Conservation (phyloP, 2,113 vertebrate genomes). For the Misgurnus mizolepis region DNA sequence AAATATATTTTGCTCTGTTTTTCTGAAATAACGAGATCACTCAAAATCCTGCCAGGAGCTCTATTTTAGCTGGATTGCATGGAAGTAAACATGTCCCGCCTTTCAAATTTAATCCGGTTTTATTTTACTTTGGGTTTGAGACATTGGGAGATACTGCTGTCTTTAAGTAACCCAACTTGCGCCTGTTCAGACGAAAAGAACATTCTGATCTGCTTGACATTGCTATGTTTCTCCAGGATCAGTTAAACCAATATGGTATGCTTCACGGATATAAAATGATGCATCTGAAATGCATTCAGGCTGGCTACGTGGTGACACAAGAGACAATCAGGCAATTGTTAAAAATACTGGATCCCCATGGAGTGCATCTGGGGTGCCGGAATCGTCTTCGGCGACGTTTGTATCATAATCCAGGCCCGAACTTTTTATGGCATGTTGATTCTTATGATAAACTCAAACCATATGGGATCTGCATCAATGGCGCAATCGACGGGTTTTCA, state of each 20-base stretch:
- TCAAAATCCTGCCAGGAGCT: too few relatives aligned
- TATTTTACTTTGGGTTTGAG: conserved; percentile 19
- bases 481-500: conserved; percentile 42
- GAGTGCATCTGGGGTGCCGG: conserved; percentile 5
- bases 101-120: conserved; percentile 8
- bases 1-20: too few relatives aligned
- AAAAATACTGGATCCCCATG: conserved; percentile 32
- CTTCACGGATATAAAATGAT: conserved; percentile 43
- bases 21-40: too few relatives aligned
- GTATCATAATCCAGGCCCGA: conserved; percentile 35
- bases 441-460: conserved; percentile 42
- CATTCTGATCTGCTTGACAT: conserved; percentile 31
- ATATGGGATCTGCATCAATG: conserved; percentile 38
- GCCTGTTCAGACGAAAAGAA: conserved; percentile 27
- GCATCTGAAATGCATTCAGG: conserved; percentile 41
- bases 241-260: conserved; percentile 34
- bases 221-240: conserved; percentile 1
- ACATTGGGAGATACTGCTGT: conserved; percentile 4
- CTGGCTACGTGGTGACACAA: conserved; percentile 20
- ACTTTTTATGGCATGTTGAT: conserved; percentile 39
- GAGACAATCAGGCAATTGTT: conserved; percentile 28
- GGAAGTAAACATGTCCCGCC: too few relatives aligned
- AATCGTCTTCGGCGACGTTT: conserved; percentile 20
- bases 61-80: too few relatives aligned
- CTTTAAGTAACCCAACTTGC: conserved; percentile 3